A percentile compares a stretch with the other conserved stretches of the same genome.
Evolutionary conservation across 2,888 invertebrate genomes (phyloP).

Genomic region (Patella pellucida): DNA sequence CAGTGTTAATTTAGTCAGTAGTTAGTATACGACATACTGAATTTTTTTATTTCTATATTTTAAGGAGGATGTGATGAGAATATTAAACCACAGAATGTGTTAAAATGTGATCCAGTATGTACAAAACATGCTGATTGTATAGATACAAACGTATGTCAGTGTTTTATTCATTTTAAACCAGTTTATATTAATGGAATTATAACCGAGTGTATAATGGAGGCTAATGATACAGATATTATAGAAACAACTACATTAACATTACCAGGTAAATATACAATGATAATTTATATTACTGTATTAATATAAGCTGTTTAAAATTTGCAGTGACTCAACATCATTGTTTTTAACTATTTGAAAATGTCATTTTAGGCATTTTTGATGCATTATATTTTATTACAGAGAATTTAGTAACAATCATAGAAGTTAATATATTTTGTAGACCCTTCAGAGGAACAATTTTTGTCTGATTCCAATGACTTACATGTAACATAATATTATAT

Average conservation of each 20-base stretch:
- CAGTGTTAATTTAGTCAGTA: too few relatives aligned
- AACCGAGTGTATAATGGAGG: conserved; percentile 48
- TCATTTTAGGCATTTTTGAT: too few relatives aligned
- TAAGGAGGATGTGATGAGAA: conserved; percentile 71
- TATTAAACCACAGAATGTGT: conserved; percentile 55
- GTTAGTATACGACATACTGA: too few relatives aligned
- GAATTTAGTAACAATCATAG: too few relatives aligned
- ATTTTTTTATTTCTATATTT: conserved; percentile 6
- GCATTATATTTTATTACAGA: too few relatives aligned
- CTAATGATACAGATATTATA: conserved; percentile 36
- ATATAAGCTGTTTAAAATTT: not conserved
- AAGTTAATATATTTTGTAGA: too few relatives aligned
- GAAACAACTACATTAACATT: conserved; percentile 34
- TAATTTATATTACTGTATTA: not conserved
- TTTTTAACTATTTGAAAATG: not conserved
- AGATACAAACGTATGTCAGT: conserved; percentile 56
- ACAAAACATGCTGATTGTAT: conserved; percentile 48
- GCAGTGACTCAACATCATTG: not conserved
- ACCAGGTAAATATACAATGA: conserved; percentile 35
- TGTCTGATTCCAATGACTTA: too few relatives aligned
- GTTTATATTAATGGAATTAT: conserved; percentile 43
- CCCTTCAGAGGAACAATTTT: too few relatives aligned
- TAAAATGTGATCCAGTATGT: conserved; percentile 61
- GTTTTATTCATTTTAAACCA: conserved; percentile 43
- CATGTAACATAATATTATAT: too few relatives aligned